phyloP scores from a whole-genome alignment of 1,140 invertebrate species.

The Trypoxylus dichotomus region DNA sequence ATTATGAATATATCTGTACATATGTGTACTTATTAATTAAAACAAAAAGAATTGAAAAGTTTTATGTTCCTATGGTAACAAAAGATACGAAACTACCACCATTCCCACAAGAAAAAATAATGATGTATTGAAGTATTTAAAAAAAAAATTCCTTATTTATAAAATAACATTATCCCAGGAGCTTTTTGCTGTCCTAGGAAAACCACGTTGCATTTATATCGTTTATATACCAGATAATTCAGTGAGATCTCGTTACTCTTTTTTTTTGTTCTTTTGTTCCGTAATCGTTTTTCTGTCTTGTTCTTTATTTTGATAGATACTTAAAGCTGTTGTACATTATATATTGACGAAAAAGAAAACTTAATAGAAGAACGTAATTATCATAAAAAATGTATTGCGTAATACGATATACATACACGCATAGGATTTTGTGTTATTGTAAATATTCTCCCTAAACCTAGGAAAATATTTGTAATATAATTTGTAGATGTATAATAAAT shows the following conservation, averaged over 20 bases:
- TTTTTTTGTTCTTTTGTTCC: background rate
- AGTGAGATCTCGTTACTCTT: background rate
- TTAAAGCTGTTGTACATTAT: background rate
- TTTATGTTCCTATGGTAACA: no score
- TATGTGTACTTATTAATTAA: no score
- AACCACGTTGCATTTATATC: background rate
- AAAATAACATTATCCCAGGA: no score
- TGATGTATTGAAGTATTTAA: no score
- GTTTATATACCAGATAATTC: background rate
- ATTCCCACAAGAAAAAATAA: no score
- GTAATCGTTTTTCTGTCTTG: background rate
- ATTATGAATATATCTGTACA: no score
- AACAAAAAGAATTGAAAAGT: no score
- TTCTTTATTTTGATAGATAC: no score
- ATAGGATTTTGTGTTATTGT: conserved; percentile 4
- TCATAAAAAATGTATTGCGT: background rate
- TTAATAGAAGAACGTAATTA: background rate
- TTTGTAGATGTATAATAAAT: conserved; percentile 14
- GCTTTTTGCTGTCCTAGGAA: background rate
- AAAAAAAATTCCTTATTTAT: no score
- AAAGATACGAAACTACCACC: no score
- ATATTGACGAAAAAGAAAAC: background rate
- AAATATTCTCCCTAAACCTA: background rate
- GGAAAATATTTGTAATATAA: conserved; percentile 8
- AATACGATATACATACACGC: background rate